Evolutionary conservation across 1,140 invertebrate species (phyloP).

Genomic region (Tachypleus tridentatus): DNA sequence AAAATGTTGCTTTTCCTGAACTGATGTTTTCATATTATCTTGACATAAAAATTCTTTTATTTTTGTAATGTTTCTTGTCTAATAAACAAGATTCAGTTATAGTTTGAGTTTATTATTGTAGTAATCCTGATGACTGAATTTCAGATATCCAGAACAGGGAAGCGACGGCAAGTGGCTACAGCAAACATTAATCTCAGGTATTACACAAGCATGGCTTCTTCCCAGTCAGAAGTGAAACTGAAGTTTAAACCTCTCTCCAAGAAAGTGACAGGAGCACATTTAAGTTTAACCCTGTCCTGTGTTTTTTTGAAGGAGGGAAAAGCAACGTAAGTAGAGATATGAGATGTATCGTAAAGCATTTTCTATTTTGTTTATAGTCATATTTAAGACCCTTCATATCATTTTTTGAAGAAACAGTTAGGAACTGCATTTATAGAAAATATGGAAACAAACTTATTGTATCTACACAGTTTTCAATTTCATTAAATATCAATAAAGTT

Average conservation of each 20-base stretch:
- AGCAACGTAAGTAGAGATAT: constrained; percentile 67
- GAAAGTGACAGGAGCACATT: constrained; percentile 60
- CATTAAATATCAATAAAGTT: no score
- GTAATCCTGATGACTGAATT: background rate
- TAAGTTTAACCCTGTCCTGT: constrained; percentile 81
- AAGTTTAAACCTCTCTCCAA: constrained; percentile 64
- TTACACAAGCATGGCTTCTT: constrained; percentile 67
- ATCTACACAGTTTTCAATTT: no score
- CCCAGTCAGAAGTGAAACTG: constrained; percentile 64
- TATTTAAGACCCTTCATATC: no score
- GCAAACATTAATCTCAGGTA: constrained; percentile 79
- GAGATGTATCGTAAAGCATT: background rate
- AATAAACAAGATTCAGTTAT: no score
- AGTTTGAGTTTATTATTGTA: no score
- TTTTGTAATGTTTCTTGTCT: no score
- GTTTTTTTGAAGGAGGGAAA: constrained; percentile 87
- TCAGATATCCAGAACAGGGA: constrained; percentile 64
- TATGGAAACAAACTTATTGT: no score
- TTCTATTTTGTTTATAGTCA: background rate
- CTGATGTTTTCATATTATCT: no score
- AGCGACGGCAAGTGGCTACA: constrained; percentile 73
- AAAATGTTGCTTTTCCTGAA: no score
- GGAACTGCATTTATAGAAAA: no score
- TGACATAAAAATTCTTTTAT: no score
- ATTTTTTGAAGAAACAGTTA: no score